Evolutionary conservation across 2,888 invertebrate species (phyloP), one percentile per base, ranked within the genome.

Genomic region (Rhopalosiphum nymphaeae): DNA sequence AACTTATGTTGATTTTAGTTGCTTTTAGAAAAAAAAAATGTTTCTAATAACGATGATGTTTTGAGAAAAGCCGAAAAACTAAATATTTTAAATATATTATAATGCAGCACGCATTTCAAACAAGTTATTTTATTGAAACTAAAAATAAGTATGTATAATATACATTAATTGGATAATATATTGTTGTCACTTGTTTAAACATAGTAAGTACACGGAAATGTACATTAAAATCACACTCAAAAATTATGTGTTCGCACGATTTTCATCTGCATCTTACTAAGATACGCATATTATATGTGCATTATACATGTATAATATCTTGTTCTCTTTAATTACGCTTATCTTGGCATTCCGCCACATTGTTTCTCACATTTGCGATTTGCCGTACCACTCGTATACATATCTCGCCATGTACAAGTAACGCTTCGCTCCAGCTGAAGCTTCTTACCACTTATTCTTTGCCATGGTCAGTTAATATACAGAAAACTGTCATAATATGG

Each of bases 321-420:
- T 16, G 2, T 91, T 91, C 42, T 91, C 84, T 91, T 91, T 56
- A 91, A 85, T 91, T 91, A 85, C 36, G 44, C 44, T 91, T 91
- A 91, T 91, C 91, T 91, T 44, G 56, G 85, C 91, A 44, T 91
- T 91, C 91, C 91, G 21, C 91, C 29, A 91, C 85, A 91, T 91
- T 91, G 85, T 91, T 91, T 56, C 84, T 85, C 56, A 44, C 84
- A 26, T 91, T 91, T 91, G 56, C 53, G 56, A 26, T 91, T 91
- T 91, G 56, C 53, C 36, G 25, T 25, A 13, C n/a, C 1, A 3
- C 1, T 85, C 42, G 9, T 91, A 42, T 44, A 56, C 5, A 78
- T 5, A 42, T 84, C 49, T 56, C 21, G 3, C 10, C 42, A 21
- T 36, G 7, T 78, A 36, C 36, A 36, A 36, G 56, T 36, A 91